Evolutionary conservation across 1,140 invertebrate genomes (phyloP), one percentile per base, ranked within the genome.

Genomic region (Saccostrea cuccullata): DNA sequence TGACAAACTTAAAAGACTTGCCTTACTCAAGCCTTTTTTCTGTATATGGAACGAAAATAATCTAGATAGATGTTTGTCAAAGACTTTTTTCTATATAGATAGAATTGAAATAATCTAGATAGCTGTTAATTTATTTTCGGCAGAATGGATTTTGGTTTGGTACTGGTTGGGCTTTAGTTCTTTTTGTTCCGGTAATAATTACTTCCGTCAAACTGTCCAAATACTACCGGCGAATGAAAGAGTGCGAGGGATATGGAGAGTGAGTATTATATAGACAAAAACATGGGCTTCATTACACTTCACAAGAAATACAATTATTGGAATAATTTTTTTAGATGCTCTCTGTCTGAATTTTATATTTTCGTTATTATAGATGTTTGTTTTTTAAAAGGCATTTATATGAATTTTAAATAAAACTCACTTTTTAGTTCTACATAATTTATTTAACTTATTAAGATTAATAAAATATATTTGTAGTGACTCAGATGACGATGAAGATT

Each of bases 91-190:
- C 30, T 36, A 36, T 36, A 36, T 36, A 36, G 30, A 36, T 36
- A 36, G 30, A 36, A 36, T 36, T 36, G 30, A 36, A 47, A 9
- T 47, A 47, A 47, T 47, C 47, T 47, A 47, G 5, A 9, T 47
- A 23, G 2, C n/a, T 55, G 40, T 84, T 56, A 0, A 20, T 36
- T 47, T 83, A 55, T 64, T 17, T 86, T 15, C 56, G 82, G 4
- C 55, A 89, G 88, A 89, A 89, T 85, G 88, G 86, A 17, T 89
- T 89, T 73, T 89, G 88, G 88, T 89, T 89, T 77, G 88, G 85
- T 9, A 36, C 85, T 3, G 88, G 88, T 9, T 89, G 88, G 88
- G 86, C 67, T 30, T 55, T 89, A 26, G 40, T 89, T 17, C 87
- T 89, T 36, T 87, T 85, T 26, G 77, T 87, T 64, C 88, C 86